Percentiles rank a stretch among this genome's conserved stretches.
phyloP scores from a whole-genome alignment of 2,113 vertebrate genomes.

The Rhagologus leucostigma region DNA sequence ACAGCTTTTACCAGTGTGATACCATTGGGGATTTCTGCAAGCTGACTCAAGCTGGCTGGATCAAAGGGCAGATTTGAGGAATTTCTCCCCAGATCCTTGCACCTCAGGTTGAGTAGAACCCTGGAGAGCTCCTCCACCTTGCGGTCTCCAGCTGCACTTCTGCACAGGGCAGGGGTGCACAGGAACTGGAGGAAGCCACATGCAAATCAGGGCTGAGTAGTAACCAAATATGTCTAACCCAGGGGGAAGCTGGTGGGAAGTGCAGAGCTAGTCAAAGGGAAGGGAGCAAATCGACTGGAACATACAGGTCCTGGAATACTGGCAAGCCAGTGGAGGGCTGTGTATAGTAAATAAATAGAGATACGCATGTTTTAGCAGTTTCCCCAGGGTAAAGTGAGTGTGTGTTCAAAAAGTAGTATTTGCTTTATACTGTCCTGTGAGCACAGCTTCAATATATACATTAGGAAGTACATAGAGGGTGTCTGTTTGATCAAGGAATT shows the following conservation, averaged over 20 bases:
- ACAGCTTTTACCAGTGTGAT: neutral
- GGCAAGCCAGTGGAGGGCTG: neutral
- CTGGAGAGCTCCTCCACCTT: slow-evolving; percentile 52
- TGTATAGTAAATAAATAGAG: neutral
- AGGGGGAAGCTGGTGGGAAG: neutral
- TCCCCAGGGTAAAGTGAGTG: neutral
- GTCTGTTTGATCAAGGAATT: neutral
- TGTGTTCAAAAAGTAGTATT: neutral
- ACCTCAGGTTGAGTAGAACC: slow-evolving; percentile 47
- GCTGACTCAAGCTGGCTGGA: neutral
- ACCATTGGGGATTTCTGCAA: neutral
- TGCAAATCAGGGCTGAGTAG: neutral
- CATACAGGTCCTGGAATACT: neutral
- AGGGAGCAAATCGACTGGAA: neutral
- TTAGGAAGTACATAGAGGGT: neutral
- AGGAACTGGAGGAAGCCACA: neutral
- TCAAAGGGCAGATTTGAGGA: neutral
- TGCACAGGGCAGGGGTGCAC: neutral
- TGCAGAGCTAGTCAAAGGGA: neutral
- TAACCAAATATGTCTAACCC: neutral
- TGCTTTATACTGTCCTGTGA: neutral
- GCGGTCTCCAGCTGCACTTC: accelerated
- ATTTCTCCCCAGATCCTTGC: neutral
- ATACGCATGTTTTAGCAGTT: neutral
- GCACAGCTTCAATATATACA: neutral